Evolutionary conservation across 2,113 vertebrate genomes (phyloP).

Genomic region (Neogale vison): DNA sequence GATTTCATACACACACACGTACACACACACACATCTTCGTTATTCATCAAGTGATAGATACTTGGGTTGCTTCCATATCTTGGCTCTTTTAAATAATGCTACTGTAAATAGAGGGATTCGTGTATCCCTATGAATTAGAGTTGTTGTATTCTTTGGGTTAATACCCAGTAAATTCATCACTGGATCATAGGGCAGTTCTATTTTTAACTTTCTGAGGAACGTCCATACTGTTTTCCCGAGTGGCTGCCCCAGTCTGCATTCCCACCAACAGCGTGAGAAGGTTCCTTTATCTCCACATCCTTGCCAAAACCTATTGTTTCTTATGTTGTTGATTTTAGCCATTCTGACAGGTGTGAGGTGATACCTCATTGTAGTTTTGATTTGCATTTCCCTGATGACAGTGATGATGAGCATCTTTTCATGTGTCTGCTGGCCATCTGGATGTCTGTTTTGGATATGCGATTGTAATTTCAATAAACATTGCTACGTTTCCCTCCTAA

Average conservation of each 20-base stretch:
- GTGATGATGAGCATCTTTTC: background rate
- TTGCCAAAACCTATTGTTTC: background rate
- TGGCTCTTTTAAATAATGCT: background rate
- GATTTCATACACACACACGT: background rate
- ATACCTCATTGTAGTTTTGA: background rate
- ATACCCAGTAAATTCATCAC: background rate
- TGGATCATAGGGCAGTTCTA: background rate
- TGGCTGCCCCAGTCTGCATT: background rate
- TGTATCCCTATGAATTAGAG: background rate
- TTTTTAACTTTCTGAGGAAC: background rate
- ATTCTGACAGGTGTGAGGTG: background rate
- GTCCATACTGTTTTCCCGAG: background rate
- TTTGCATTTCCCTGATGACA: background rate
- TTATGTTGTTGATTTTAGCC: background rate
- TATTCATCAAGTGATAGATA: background rate
- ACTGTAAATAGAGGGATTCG: background rate
- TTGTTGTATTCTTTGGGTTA: background rate
- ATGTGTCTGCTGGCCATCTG: background rate
- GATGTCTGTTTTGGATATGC: background rate
- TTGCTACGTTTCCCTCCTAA: background rate
- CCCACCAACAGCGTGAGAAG: background rate
- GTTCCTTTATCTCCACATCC: background rate
- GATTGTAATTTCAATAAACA: background rate
- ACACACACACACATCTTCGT: background rate
- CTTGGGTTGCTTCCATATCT: background rate